Evolutionary conservation across 2,888 invertebrate genomes (phyloP).

Genomic region (Tetropium fuscum): DNA sequence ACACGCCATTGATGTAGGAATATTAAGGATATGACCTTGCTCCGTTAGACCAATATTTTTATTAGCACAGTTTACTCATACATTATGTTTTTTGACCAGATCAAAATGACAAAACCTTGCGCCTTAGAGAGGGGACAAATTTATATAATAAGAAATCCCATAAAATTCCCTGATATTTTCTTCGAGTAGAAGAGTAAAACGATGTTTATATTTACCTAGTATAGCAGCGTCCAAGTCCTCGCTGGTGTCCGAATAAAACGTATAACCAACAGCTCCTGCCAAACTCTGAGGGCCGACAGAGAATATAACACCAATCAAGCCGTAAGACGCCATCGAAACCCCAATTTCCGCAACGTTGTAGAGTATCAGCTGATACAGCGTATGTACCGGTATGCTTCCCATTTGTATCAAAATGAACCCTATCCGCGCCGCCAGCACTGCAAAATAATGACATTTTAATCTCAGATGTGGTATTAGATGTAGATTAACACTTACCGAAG

Average conservation of each 20-base stretch:
- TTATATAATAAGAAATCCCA: no score
- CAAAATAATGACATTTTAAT: background rate
- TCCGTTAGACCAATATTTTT: no score
- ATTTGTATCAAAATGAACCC: slow-evolving; percentile 56
- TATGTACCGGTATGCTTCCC: slow-evolving; percentile 60
- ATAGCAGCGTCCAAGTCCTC: background rate
- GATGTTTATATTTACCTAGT: background rate
- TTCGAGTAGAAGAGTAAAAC: no score
- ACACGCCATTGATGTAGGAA: no score
- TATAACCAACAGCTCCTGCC: slow-evolving; percentile 51
- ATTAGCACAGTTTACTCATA: no score
- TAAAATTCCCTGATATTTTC: no score
- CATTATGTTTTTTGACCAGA: no score
- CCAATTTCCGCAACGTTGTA: slow-evolving; percentile 61
- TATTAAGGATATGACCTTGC: no score
- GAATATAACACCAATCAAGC: slow-evolving; percentile 55
- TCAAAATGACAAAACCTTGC: no score
- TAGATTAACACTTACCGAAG: slow-evolving; percentile 4
- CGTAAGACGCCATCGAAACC: slow-evolving; percentile 54
- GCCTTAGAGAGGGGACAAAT: no score
- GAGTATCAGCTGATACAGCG: slow-evolving; percentile 60
- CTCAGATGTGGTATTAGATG: background rate
- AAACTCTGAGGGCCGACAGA: slow-evolving; percentile 55
- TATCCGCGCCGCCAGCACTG: slow-evolving; percentile 46
- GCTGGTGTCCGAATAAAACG: background rate